Evolutionary conservation across 2,797 vertebrate genomes (phyloP).

Genomic region (Geotria australis): DNA sequence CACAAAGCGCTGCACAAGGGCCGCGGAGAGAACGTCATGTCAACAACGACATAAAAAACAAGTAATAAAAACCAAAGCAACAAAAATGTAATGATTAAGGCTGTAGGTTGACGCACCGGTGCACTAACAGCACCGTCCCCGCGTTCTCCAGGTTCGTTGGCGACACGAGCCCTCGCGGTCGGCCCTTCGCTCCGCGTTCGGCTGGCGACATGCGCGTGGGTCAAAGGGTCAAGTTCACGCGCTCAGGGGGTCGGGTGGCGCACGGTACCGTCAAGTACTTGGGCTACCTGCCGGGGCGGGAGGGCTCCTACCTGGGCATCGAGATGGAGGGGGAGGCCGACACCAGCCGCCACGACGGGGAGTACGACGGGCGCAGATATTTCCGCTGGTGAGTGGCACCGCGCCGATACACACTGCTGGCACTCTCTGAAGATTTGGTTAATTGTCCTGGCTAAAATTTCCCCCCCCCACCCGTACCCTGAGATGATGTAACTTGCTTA

Average conservation of each 20-base stretch:
- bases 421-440: neutral
- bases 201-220: constrained; percentile 2
- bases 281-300: constrained; percentile 1
- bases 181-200: constrained; percentile 1
- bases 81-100: too few species aligned
- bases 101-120: too few species aligned
- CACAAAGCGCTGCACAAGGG: too few species aligned
- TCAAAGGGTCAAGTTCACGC: constrained; percentile 3
- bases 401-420: neutral
- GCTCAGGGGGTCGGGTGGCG: constrained; percentile 2
- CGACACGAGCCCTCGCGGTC: neutral
- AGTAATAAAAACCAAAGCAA: too few species aligned
- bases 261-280: constrained; percentile 3
- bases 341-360: constrained; percentile 1
- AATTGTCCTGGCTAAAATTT: too few species aligned
- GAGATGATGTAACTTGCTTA: too few species aligned
- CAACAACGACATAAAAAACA: too few species aligned
- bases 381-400: constrained; percentile 1
- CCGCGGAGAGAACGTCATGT: too few species aligned
- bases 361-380: constrained; percentile 1
- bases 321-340: constrained; percentile 2
- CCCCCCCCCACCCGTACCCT: too few species aligned
- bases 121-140: too few species aligned
- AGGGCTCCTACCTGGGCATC: constrained; percentile 2
- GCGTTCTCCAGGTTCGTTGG: too few species aligned